phyloP scores from a whole-genome alignment of 2,113 vertebrate genomes.

The Dipodomys ordii region DNA sequence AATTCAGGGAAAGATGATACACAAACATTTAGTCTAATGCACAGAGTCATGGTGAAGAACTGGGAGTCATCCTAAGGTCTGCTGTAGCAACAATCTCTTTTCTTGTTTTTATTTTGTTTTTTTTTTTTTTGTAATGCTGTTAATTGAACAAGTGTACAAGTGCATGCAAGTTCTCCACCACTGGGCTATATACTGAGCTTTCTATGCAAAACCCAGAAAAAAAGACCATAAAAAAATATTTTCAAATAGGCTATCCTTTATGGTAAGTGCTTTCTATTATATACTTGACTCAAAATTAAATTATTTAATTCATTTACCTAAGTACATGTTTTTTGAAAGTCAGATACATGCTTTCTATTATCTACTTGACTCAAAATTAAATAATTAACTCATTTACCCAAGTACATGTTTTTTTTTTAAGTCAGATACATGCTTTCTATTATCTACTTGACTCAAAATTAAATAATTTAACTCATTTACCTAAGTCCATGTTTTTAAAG shows the following conservation, averaged over 20 bases:
- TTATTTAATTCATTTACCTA: too few species aligned
- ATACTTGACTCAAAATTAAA: background rate
- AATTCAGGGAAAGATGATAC: background rate
- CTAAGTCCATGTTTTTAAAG: conserved; percentile 13
- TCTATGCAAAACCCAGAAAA: background rate
- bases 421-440: background rate
- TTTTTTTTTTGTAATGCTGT: too few species aligned
- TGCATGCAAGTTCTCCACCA: too few species aligned
- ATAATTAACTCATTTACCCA: too few species aligned
- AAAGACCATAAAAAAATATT: background rate
- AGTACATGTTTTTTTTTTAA: too few species aligned
- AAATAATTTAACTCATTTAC: conserved; percentile 17
- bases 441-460: conserved; percentile 50
- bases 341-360: background rate
- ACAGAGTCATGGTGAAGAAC: background rate
- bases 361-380: background rate
- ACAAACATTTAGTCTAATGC: background rate
- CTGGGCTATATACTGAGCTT: too few species aligned
- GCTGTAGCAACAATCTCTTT: background rate
- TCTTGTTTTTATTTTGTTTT: too few species aligned
- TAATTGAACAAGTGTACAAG: too few species aligned
- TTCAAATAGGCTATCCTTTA: conserved; percentile 19
- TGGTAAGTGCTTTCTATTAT: conserved; percentile 4
- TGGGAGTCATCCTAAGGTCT: background rate
- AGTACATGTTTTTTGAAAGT: too few species aligned